Base-by-base conservation (phyloP, 2,113 vertebrate species). In the Notarius lentiginosus region DNA sequence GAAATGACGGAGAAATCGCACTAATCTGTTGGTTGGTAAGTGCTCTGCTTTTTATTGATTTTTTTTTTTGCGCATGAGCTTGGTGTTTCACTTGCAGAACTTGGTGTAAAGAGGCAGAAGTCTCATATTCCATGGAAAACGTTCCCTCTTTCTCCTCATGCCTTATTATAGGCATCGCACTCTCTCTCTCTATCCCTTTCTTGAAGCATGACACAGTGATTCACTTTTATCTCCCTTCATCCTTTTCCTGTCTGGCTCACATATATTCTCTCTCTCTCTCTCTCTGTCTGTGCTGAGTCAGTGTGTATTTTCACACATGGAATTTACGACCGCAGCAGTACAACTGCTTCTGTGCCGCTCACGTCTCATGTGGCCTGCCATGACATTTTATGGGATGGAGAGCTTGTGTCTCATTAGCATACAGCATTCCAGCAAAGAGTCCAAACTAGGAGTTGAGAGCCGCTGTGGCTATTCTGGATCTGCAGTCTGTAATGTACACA, bases 391-490 rank as follows among this genome's bases (percentile, higher is more conserved):
- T 79, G 76, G 79, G 79, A 30, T 66, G 86, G 75, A 76, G 79
- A 86, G 75, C 83, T 85, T 47, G 79, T 2, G 61, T 83, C 85
- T 83, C 75, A 79, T 87, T 85, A 87, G 87, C 76, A 68, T 84
- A 56, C 72, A 80, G 73, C 87, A 63, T 87, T 86, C 87, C 84
- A 60, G 68, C 72, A 47, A 83, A 72, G 84, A 89, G 83, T 63
- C 89, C 89, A 90, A 90, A 90, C 83, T 90, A 85, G 82, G 85
- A 90, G 83, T 84, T 83, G 83, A 76, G 83, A 89, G 86, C 53
- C 0, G 30, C 47, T 30, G 68, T 81, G 73, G 30, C 88, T 84
- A 86, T 89, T 90, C 88, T 88, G 87, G 86, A 89, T 84, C 75
- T 63, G 83, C 83, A 84, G 84, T 84, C 82, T 89, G 81, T 88